Base-by-base conservation (phyloP, 2,888 invertebrate genomes). In the Tinea pellionella region DNA sequence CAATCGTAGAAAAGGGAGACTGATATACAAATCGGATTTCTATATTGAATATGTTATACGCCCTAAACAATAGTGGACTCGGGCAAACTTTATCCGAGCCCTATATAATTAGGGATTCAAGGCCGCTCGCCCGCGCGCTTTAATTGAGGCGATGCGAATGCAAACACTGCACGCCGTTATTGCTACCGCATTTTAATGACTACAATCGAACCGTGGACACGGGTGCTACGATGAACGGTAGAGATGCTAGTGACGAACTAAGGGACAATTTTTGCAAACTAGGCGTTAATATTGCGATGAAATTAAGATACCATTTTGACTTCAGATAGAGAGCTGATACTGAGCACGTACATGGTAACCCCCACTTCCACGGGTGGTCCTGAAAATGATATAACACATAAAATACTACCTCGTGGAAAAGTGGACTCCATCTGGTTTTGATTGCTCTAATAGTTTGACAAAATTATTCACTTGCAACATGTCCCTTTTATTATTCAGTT, bases 311-410 rank as follows among this genome's bases (percentile, higher is more conserved):
- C 87, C 87, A 94, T 94, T 90, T 93, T 92, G 79, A 93, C 94
- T 92, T 94, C 94, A 81, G 93, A 93, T 77, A 94, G 92, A 77
- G 93, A 93, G 89, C 93, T 93, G 90, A 94, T 94, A 87, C 92
- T 92, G 85, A 93, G 91, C 87, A 94, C 93, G 90, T 93, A 93
- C 91, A 94, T 93, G 85, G 94, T 93, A 82, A 94, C 93, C 78
- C 93, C 93, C 79, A 94, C 93, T 86, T 92, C 93, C 80, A 94
- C 94, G 72, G 94, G 93, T 80, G 91, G 91, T 89, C 92, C 93
- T 93, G 90, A 88, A 91, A 91, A 81, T 72, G 79, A 83, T 72
- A 84, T 68, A 82, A 79, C 9, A 43, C n/a, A 18, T 59, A 41
- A 59, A 55, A 55, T 13, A 55, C n/a, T 19, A 29, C 55, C 47